phyloP scores from a whole-genome alignment of 2,797 vertebrate genomes.

The Oreortyx pictus region DNA sequence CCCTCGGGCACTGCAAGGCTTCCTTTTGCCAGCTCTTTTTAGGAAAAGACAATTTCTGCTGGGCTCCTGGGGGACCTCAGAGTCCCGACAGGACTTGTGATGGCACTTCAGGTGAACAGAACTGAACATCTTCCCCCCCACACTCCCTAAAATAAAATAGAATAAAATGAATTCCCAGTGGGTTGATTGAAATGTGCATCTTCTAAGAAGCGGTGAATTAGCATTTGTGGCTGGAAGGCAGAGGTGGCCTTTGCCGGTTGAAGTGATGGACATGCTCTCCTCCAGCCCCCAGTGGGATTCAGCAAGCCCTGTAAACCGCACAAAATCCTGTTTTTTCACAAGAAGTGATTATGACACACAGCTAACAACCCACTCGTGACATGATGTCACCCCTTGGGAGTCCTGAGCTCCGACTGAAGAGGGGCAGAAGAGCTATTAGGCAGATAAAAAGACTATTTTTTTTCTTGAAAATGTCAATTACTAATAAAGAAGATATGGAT shows the following conservation, averaged over 20 bases:
- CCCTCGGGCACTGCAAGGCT: neutral
- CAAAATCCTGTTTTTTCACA: neutral
- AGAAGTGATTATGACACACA: constrained; percentile 33
- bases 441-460: constrained; percentile 64
- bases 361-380: constrained; percentile 49
- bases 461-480: constrained; percentile 71
- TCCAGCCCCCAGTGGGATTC: neutral
- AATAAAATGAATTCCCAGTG: neutral
- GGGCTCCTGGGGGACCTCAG: neutral
- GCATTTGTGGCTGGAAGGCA: neutral
- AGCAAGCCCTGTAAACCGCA: fast-evolving
- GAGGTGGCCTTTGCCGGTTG: neutral
- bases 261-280: neutral
- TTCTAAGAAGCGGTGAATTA: neutral
- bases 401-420: constrained; percentile 56
- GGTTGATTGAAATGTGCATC: neutral
- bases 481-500: constrained; percentile 69
- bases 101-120: neutral
- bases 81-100: neutral
- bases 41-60: neutral
- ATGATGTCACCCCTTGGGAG: constrained; percentile 11
- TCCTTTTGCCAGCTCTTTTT: neutral
- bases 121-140: fast-evolving
- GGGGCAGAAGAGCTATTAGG: constrained; percentile 65
- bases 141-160: neutral